A percentile compares a stretch with the other conserved stretches of the same genome.
phyloP scores from a whole-genome alignment of 2,113 vertebrate genomes.

The Halcyon senegalensis region DNA sequence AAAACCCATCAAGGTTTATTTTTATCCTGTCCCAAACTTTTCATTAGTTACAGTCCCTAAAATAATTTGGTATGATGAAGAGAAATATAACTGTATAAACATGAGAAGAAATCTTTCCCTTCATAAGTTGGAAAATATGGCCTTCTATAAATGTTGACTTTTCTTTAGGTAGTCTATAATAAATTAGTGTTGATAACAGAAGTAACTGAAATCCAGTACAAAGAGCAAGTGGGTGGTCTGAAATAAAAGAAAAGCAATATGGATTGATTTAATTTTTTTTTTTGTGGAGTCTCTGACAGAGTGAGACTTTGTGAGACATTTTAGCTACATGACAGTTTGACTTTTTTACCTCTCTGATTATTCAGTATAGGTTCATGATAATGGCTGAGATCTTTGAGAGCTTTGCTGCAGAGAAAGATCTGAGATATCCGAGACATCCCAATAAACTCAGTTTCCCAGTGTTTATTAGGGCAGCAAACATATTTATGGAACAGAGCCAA shows the following conservation, averaged over 20 bases:
- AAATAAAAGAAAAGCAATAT: background rate
- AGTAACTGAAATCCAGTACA: slow-evolving; percentile 9
- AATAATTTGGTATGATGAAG: slow-evolving; percentile 8
- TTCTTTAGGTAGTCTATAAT: slow-evolving; percentile 32
- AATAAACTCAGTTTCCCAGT: background rate
- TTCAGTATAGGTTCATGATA: background rate
- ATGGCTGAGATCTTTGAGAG: background rate
- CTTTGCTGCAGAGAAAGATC: background rate
- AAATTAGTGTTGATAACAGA: slow-evolving; percentile 29
- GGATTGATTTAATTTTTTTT: background rate
- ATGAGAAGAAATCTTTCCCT: background rate
- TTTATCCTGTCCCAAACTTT: background rate
- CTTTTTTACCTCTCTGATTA: background rate
- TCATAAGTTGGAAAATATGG: background rate
- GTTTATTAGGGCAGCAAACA: background rate
- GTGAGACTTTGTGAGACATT: background rate
- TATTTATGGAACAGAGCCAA: background rate
- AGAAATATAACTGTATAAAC: slow-evolving; percentile 26
- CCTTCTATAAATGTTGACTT: slow-evolving; percentile 35
- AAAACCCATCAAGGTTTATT: slow-evolving; percentile 30
- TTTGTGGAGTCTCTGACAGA: background rate
- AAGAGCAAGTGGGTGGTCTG: slow-evolving; percentile 40
- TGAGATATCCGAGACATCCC: background rate
- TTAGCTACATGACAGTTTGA: background rate
- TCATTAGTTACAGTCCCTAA: slow-evolving; percentile 29